A percentile compares a stretch with the other conserved stretches of the same genome.
These are phyloP conservation scores for Drosophila pectinifera DNA, from an alignment of 1,140 invertebrate genomes.

Conservation along the genomic window DNA sequence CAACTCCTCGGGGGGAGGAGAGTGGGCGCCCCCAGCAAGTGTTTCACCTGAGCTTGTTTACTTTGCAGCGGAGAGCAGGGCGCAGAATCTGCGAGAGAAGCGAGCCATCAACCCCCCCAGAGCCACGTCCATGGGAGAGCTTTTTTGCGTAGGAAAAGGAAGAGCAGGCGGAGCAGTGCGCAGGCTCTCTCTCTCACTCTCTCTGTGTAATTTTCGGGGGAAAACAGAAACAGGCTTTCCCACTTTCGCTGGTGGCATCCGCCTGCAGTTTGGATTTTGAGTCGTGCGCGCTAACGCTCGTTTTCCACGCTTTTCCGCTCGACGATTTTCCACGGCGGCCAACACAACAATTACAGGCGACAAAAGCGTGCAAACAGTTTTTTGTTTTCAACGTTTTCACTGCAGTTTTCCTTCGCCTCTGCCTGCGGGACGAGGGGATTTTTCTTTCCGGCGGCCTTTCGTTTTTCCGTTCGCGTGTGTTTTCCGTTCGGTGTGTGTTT, in stretches of 20 bases:
- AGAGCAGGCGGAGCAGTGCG: slow-evolving; percentile 34
- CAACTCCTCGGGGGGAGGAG: not conserved
- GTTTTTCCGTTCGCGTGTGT: slow-evolving; percentile 51
- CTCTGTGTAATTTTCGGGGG: slow-evolving; percentile 14
- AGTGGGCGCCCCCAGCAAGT: not conserved
- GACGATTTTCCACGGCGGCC: slow-evolving; percentile 53
- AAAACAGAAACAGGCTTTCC: slow-evolving; percentile 50
- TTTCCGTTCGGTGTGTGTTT: slow-evolving; percentile 33
- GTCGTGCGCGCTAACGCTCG: slow-evolving; percentile 74
- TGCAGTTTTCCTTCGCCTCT: slow-evolving; percentile 34
- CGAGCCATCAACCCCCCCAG: not conserved
- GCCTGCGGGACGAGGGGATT: slow-evolving; percentile 44
- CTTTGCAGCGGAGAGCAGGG: slow-evolving; percentile 19
- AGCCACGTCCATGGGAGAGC: slow-evolving; percentile 45
- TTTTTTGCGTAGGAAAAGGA: slow-evolving; percentile 16
- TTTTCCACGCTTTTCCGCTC: slow-evolving; percentile 69
- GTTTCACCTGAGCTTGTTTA: slow-evolving; percentile 44
- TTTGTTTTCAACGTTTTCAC: slow-evolving; percentile 55
- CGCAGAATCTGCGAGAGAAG: slow-evolving; percentile 30
- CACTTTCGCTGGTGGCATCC: slow-evolving; percentile 60
- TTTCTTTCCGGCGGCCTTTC: slow-evolving; percentile 39
- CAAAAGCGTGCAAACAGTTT: slow-evolving; percentile 70
- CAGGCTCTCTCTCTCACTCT: slow-evolving; percentile 35
- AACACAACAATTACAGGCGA: slow-evolving; percentile 59
- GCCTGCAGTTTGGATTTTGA: slow-evolving; percentile 74